phyloP scores from a whole-genome alignment of 1,140 invertebrate species.

The Trinorchestia longiramus region DNA sequence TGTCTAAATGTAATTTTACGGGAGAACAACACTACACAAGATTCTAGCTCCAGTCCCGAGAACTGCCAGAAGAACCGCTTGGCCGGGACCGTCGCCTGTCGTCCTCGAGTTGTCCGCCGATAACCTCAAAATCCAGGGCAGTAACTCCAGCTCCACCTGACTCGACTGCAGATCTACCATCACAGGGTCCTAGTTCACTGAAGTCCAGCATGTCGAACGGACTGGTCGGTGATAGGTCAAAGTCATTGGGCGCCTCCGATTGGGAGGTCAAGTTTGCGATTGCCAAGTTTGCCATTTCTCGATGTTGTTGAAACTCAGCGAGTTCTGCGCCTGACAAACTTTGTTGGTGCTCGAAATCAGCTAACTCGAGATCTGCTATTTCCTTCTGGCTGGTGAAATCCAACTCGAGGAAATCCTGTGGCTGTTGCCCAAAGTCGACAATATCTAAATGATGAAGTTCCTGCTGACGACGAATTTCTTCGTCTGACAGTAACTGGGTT shows the following conservation, averaged over 20 bases:
- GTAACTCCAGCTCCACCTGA: not conserved
- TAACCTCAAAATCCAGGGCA: conserved; percentile 15
- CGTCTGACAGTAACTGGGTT: not conserved
- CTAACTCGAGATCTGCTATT: conserved; percentile 8
- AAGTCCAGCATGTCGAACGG: conserved; percentile 46
- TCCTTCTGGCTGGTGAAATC: conserved; percentile 14
- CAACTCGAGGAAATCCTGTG: conserved; percentile 11
- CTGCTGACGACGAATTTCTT: conserved; percentile 3
- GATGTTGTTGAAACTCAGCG: conserved; percentile 43
- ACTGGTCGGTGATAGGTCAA: conserved; percentile 16
- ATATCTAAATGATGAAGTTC: conserved; percentile 11
- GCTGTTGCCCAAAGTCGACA: conserved; percentile 25
- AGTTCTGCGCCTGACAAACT: conserved; percentile 30
- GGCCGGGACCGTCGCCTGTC: conserved; percentile 13
- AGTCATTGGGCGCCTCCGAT: not conserved
- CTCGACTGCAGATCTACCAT: not conserved
- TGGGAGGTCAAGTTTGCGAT: conserved; percentile 34
- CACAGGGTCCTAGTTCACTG: not conserved
- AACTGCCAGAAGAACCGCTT: not conserved
- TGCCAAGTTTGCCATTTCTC: conserved; percentile 44
- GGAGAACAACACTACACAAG: not conserved
- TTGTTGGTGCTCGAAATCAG: conserved; percentile 43
- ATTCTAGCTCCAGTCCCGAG: conserved; percentile 40
- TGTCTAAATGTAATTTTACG: not conserved
- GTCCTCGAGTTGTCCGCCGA: conserved; percentile 6